Percentiles rank a stretch among this genome's conserved stretches.
Evolutionary conservation across 2,888 invertebrate species (phyloP).

Genomic region (Allophyes oxyacanthae): DNA sequence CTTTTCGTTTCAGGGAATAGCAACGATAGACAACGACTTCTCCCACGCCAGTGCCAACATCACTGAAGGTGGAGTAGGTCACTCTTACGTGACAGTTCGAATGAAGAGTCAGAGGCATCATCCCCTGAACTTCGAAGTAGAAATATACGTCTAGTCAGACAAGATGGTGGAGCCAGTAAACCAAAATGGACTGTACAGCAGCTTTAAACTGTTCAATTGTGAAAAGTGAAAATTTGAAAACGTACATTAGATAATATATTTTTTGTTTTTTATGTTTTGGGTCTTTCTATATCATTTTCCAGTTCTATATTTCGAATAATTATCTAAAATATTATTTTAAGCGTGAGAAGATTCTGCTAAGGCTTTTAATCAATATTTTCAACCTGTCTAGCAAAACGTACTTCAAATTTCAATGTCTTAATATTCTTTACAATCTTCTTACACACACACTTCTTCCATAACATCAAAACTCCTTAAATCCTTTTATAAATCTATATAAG

Average conservation of each 20-base stretch:
- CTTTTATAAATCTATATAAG: no score
- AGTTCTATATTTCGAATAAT: no score
- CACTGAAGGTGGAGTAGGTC: conserved; percentile 82
- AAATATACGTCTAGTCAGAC: conserved; percentile 77
- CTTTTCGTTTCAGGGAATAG: conserved; percentile 78
- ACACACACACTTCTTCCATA: no score
- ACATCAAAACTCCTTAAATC: no score
- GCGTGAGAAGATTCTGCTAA: no score
- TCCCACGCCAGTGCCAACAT: conserved; percentile 85
- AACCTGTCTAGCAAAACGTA: not conserved
- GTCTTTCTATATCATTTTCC: not conserved
- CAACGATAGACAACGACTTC: conserved; percentile 83
- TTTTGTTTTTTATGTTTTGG: not conserved
- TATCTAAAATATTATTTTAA: no score
- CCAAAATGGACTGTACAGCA: conserved; percentile 18
- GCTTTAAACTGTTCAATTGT: conserved; percentile 27
- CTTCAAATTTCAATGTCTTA: no score
- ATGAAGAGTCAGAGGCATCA: conserved; percentile 86
- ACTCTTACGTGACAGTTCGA: conserved; percentile 77
- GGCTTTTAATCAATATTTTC: no score
- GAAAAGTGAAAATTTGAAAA: conserved; percentile 4
- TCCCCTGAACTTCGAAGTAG: conserved; percentile 84
- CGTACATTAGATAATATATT: no score
- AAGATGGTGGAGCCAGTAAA: conserved; percentile 2
- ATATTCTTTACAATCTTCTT: no score